Base-by-base conservation (phyloP, 30 jellyfish, hydroid and myxozoan species). In the Phacellophora camtschatica region DNA sequence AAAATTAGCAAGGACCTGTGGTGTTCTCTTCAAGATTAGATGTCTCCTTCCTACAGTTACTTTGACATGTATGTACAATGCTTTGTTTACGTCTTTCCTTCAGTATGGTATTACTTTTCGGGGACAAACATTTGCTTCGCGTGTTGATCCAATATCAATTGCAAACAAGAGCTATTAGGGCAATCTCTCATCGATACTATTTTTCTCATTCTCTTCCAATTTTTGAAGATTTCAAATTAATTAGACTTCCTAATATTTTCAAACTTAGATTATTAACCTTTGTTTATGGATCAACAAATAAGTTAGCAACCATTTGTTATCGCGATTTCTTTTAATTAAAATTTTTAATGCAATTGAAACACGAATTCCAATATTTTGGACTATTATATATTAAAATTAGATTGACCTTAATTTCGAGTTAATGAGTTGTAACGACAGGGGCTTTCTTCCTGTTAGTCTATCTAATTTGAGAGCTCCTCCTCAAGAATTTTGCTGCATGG, bases 31-130 rank as follows among this genome's bases (percentile, higher is more conserved):
- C n/a, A n/a, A n/a, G n/a, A n/a, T n/a, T n/a, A n/a, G 19, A 18
- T 15, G 8, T 31, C 16, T 63, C 36, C 0, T 67, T n/a, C 77
- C 72, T 15, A 63, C 28, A 10, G 0, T n/a, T 63, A 62, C 36
- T 12, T 2, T 0, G 61, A 63, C 28, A 10, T 63, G 77, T 63
- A 63, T 63, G 0, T 67, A 67, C 35, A 0, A 31, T 67, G 10
- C 73, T 31, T 36, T 28, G 30, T 36, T 67, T 28, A 7, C 80
- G 36, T 25, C 82, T 67, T 67, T 39, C 2, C 71, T 67, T 16
- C 71, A 0, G 74, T 67, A 67, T 67, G 78, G 82, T 31, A 67
- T 67, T 67, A 29, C 36, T 0, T 63, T 63, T 63, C 28, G 77
- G 77, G 77, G 77, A 18, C 77, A n/a, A 16, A 63, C 71, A 15